Evolutionary conservation across 2,888 invertebrate species (phyloP), one percentile per base, ranked within the genome.

Genomic region (Cybosia mesomella): DNA sequence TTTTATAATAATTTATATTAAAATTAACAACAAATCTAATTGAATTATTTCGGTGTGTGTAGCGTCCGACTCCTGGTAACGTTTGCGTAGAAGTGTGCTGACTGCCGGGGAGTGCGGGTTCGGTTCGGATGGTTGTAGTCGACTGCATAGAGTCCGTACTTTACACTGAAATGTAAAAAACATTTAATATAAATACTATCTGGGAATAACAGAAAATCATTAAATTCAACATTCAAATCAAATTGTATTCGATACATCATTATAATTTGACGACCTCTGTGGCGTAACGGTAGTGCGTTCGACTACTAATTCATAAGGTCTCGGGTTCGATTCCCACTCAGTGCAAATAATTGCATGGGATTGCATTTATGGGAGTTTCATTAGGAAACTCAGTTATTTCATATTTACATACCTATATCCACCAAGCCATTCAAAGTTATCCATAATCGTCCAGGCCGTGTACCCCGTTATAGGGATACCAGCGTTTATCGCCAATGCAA

Each of bases 361-460:
- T n/a, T n/a, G n/a, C n/a, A n/a, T n/a, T n/a, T n/a, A n/a, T n/a
- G n/a, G n/a, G n/a, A n/a, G n/a, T n/a, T n/a, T n/a, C n/a, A n/a
- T n/a, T n/a, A n/a, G n/a, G n/a, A n/a, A n/a, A n/a, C n/a, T n/a
- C n/a, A n/a, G n/a, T n/a, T n/a, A n/a, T n/a, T n/a, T n/a, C n/a
- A n/a, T n/a, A n/a, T n/a, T 49, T 18, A 49, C 49, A 9, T 49
- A 49, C 49, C 22, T 86, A 81, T 95, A 96, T 24, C 96, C 96
- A 55, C 81, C 82, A 92, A 80, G 85, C 96, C 96, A 96, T 86
- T 96, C 96, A 74, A 96, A 96, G 79, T 95, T 96, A 78, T 96
- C 96, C 91, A 96, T 91, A 18, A 96, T 86, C 4, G 95, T 95
- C 96, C 96, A 96, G 0, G 94, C 95, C 2, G 95, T 94, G 84